Base-by-base conservation (phyloP, 2,113 vertebrate species). In the Telmatochromis sp. region DNA sequence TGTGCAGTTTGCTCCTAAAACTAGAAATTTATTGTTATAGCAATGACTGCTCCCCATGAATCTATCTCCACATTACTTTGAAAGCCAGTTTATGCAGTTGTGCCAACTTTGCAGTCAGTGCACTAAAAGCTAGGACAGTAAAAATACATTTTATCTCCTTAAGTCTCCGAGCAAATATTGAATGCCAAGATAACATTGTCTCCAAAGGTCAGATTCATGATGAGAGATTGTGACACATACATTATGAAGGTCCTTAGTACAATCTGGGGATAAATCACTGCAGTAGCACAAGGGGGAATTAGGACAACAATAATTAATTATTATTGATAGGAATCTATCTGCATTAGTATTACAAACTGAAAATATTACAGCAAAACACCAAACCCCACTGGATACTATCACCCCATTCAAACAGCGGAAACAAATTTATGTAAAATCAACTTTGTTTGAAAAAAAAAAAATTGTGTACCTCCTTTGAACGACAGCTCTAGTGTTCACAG, bases 11-110 rank as follows among this genome's bases (percentile, higher is more conserved):
- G n/a, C 75, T 87, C 42, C 57, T 85, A 90, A 91, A 92, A 90
- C 28, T 89, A 79, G 58, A 85, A 80, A 90, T 91, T 51, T 91
- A 89, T 85, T 90, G 81, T 81, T 65, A 89, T 23, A 51, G 65
- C 54, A 80, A 33, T 82, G 84, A 90, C 88, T 87, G 81, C 75
- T 82, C 45, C 28, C 10, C 75, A 75, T 85, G 85, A 92, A 91
- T 91, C 81, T 21, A 81, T 87, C 79, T 45, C 45, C 33, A 40
- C 68, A 53, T 78, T 78, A 87, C 85, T 84, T 73, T 40, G 28
- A 87, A 87, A 87, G 68, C 19, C 21, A 57, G 73, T 85, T 88
- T 87, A 82, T 81, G 31, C n/a, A 68, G 75, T 60, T 84, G 15
- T 49, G 73, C 73, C 73, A 78, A 78, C 47, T 84, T 13, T 60